Evolutionary conservation across 2,888 invertebrate genomes (phyloP).

Genomic region (Dicranocentrus wangi): DNA sequence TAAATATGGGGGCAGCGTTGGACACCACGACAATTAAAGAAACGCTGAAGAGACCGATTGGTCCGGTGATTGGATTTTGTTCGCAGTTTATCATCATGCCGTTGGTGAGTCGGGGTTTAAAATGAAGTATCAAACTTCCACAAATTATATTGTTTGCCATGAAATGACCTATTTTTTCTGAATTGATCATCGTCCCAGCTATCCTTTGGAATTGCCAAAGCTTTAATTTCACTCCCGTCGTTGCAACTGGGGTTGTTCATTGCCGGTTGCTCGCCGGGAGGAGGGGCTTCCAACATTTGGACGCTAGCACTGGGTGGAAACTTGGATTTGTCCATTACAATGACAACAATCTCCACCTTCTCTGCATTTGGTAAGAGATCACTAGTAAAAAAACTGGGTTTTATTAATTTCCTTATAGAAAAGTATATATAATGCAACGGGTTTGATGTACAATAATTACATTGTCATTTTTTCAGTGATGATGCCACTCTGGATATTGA

Average conservation of each 20-base stretch:
- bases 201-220: conserved; percentile 59
- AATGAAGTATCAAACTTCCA: neutral
- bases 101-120: conserved; percentile 81
- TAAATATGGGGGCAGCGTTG: conserved; percentile 93
- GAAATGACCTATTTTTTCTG: neutral
- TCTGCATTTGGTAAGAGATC: conserved; percentile 84
- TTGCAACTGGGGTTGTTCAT: conserved; percentile 91
- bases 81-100: conserved; percentile 91
- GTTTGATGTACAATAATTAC: conserved; percentile 11
- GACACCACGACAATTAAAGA: conserved; percentile 82
- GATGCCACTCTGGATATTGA: conserved; percentile 94
- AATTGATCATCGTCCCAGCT: neutral
- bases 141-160: neutral
- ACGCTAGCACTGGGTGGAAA: conserved; percentile 93
- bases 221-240: conserved; percentile 76
- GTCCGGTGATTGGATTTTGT: conserved; percentile 85
- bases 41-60: conserved; percentile 83
- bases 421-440: neutral
- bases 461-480: conserved; percentile 78
- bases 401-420: neutral
- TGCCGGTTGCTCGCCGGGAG: conserved; percentile 92
- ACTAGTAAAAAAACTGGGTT: neutral
- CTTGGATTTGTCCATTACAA: conserved; percentile 92
- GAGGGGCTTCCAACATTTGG: conserved; percentile 98
- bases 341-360: conserved; percentile 93